phyloP scores from a whole-genome alignment of 2,113 vertebrate genomes.

The Clarias batrachus region DNA sequence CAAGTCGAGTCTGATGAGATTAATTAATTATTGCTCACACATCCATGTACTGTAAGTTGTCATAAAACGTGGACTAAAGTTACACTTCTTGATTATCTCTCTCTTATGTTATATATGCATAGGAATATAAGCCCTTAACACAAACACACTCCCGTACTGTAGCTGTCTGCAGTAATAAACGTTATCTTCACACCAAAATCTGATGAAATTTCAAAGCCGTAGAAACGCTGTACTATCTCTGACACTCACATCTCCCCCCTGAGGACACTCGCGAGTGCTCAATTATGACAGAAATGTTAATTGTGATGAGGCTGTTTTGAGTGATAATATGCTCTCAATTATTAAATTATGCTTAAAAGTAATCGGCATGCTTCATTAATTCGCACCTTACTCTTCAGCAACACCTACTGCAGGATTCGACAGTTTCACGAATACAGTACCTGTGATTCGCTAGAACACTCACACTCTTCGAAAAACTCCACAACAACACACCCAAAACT shows the following conservation, averaged over 20 bases:
- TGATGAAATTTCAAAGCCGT: neutral
- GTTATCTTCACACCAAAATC: neutral
- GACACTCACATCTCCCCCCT: neutral
- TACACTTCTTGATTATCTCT: neutral
- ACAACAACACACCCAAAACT: neutral
- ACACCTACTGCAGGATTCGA: conserved; percentile 17
- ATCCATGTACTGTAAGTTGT: neutral
- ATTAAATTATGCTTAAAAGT: conserved; percentile 39
- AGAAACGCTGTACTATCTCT: neutral
- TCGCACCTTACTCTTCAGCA: neutral
- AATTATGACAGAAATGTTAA: conserved; percentile 29
- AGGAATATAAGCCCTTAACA: neutral
- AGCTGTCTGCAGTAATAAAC: neutral
- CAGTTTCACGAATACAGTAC: neutral
- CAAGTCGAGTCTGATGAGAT: neutral
- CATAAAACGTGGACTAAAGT: neutral
- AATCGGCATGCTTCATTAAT: conserved; percentile 18
- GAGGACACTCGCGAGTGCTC: neutral
- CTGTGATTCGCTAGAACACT: neutral
- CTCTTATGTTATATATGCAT: neutral
- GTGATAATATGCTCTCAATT: conserved; percentile 36
- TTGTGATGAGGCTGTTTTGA: conserved; percentile 22
- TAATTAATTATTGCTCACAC: no score
- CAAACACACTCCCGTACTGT: neutral
- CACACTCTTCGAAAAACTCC: neutral